Conservation (phyloP, 2,113 vertebrate species). For the Hylia prasina region DNA sequence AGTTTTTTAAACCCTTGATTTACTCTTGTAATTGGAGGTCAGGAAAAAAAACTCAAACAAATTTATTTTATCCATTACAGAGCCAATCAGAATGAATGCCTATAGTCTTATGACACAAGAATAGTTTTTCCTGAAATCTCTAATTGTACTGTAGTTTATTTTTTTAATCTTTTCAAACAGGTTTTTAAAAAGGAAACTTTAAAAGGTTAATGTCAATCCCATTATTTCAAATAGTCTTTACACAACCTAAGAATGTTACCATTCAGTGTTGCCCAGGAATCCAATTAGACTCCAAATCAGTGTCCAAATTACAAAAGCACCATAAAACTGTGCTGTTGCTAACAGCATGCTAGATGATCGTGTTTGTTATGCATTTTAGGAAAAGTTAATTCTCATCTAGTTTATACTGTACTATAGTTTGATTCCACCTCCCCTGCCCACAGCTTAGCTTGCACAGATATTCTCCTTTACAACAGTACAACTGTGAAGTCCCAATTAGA, state of each 20-base stretch:
- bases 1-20: neutral
- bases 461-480: neutral
- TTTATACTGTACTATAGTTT: neutral
- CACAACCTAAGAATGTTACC: neutral
- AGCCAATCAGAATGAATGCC: neutral
- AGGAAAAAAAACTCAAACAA: neutral
- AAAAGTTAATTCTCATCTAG: slow-evolving; percentile 29
- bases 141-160: neutral
- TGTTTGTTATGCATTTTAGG: neutral
- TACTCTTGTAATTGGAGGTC: neutral
- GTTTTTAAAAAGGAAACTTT: neutral
- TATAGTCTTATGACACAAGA: neutral
- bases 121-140: neutral
- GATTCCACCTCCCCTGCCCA: neutral
- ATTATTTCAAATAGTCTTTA: neutral
- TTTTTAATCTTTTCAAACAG: neutral
- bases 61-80: neutral
- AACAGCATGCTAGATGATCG: neutral
- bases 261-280: neutral
- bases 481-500: slow-evolving; percentile 8
- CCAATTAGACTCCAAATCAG: neutral
- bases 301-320: neutral
- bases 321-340: neutral
- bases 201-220: neutral
- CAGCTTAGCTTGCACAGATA: neutral